Conservation (phyloP, 1,140 invertebrate genomes). For the Scaptomyza graminum region DNA sequence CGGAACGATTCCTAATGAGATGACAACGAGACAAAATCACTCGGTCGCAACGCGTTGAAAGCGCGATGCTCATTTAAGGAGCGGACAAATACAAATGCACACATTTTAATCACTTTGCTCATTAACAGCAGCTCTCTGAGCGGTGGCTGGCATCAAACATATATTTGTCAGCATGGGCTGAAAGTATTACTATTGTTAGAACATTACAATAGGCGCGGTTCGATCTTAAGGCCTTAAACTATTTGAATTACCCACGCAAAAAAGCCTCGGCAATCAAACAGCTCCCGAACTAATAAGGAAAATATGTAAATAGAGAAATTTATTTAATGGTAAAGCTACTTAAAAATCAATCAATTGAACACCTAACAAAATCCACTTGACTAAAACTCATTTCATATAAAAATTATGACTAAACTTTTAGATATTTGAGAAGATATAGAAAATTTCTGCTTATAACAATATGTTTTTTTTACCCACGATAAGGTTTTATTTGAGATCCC, state of each 20-base stretch:
- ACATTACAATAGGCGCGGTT: slow-evolving; percentile 5
- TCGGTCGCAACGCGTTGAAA: slow-evolving; percentile 70
- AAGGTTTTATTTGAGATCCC: too few relatives aligned
- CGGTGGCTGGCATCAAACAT: not conserved
- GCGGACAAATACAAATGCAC: slow-evolving; percentile 83
- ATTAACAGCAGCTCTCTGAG: slow-evolving; percentile 59
- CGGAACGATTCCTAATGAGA: slow-evolving; percentile 81
- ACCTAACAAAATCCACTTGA: not conserved
- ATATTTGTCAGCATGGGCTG: not conserved
- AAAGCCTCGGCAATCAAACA: not conserved
- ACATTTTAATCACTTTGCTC: slow-evolving; percentile 81
- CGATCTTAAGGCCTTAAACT: not conserved
- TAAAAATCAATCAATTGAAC: not conserved
- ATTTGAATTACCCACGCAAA: slow-evolving; percentile 6
- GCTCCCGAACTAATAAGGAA: slow-evolving; percentile 5
- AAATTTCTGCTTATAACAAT: too few relatives aligned
- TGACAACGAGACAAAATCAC: slow-evolving; percentile 81
- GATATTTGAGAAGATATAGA: too few relatives aligned
- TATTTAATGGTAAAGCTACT: not conserved
- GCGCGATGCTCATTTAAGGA: slow-evolving; percentile 80
- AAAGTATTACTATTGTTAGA: slow-evolving; percentile 41
- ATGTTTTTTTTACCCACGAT: too few relatives aligned
- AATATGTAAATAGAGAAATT: slow-evolving; percentile 4
- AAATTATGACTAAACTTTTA: too few relatives aligned
- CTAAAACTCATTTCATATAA: too few relatives aligned